Conservation (phyloP, 2,888 invertebrate genomes). For the Gandaritis pyraliata region DNA sequence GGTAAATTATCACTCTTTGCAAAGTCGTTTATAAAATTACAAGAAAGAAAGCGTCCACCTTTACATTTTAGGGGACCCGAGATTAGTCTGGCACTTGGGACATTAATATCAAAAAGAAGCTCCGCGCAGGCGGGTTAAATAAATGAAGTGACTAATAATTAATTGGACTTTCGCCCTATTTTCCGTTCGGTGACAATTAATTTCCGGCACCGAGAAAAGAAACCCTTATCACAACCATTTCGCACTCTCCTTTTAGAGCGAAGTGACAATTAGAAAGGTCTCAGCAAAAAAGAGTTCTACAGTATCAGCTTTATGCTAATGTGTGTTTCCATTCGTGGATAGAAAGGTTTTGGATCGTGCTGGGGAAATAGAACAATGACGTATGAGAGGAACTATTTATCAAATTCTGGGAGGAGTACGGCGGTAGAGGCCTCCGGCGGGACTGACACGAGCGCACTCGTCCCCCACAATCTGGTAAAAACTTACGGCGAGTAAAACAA, state of each 20-base stretch:
- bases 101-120: slow-evolving; percentile 79
- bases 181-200: slow-evolving; percentile 84
- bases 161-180: slow-evolving; percentile 84
- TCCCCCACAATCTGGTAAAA: slow-evolving; percentile 64
- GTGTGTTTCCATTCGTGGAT: slow-evolving; percentile 38
- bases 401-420: slow-evolving; percentile 54
- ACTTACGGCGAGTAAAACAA: slow-evolving; percentile 71
- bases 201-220: slow-evolving; percentile 81
- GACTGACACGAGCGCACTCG: slow-evolving; percentile 37
- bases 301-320: slow-evolving; percentile 46
- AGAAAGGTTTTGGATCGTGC: slow-evolving; percentile 33
- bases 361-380: slow-evolving; percentile 46
- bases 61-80: slow-evolving; percentile 57
- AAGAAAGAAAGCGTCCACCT: slow-evolving; percentile 48
- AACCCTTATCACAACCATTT: slow-evolving; percentile 80
- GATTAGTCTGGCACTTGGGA: slow-evolving; percentile 70
- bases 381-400: slow-evolving; percentile 64
- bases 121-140: slow-evolving; percentile 76
- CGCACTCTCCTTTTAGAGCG: slow-evolving; percentile 69
- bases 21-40: slow-evolving; percentile 49
- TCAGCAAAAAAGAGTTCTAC: slow-evolving; percentile 51
- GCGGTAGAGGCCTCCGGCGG: slow-evolving; percentile 41
- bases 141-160: slow-evolving; percentile 84
- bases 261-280: slow-evolving; percentile 70
- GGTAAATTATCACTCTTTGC: slow-evolving; percentile 35